Conservation (phyloP, 2,888 invertebrate species). For the Ichneumoninae sp. region DNA sequence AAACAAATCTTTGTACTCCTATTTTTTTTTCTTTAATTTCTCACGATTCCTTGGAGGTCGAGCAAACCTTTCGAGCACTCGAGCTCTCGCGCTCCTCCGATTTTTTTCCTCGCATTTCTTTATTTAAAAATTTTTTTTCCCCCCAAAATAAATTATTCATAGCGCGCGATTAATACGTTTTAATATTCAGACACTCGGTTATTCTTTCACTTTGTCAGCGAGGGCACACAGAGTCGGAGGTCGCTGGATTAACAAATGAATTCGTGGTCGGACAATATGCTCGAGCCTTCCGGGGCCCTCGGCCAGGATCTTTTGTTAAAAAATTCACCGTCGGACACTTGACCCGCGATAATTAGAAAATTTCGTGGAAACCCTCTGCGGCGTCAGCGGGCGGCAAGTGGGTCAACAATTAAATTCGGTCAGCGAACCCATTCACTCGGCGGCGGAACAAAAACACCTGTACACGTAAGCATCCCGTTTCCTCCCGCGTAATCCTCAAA, state of each 20-base stretch:
- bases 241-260: slow-evolving; percentile 25
- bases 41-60: slow-evolving; percentile 35
- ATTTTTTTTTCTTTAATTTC: slow-evolving; percentile 7
- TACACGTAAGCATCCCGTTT: slow-evolving; percentile 3
- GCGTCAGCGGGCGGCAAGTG: neutral
- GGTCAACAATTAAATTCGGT: slow-evolving; percentile 46
- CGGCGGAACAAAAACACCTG: slow-evolving; percentile 2
- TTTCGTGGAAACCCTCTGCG: neutral
- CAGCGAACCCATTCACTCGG: slow-evolving; percentile 31
- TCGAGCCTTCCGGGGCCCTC: neutral
- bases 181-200: slow-evolving; percentile 72
- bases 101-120: neutral
- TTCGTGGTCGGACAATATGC: neutral
- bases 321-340: slow-evolving; percentile 10
- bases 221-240: slow-evolving; percentile 16
- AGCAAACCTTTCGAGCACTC: slow-evolving; percentile 11
- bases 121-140: neutral
- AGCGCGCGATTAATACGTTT: slow-evolving; percentile 71
- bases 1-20: slow-evolving; percentile 9
- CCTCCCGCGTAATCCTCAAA: neutral
- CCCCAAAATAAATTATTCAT: slow-evolving; percentile 73
- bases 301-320: neutral
- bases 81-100: slow-evolving; percentile 21
- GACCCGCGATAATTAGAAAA: slow-evolving; percentile 49
- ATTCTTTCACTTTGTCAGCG: slow-evolving; percentile 68